Percentiles rank a stretch among this genome's conserved stretches.
Conservation (phyloP, 2,888 invertebrate genomes). For the Neoaliturus tenellus region DNA sequence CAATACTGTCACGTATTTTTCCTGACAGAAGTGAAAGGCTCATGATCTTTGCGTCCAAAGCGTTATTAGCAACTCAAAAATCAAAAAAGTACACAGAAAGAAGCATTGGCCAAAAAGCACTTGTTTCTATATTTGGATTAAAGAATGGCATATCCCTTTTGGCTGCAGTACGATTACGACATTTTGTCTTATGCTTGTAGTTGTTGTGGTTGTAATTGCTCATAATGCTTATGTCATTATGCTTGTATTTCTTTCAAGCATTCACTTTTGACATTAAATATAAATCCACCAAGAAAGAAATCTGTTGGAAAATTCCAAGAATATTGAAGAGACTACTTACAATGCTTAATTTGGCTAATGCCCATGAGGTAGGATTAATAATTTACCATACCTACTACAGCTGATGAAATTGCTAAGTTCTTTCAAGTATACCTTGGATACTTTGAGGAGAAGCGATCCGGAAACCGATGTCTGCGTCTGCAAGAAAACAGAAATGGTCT, state of each 20-base stretch:
- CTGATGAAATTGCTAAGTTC: not conserved
- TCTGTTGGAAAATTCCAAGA: not conserved
- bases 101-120: conserved; percentile 43
- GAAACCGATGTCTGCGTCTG: too few species aligned
- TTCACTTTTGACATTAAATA: not conserved
- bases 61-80: not conserved
- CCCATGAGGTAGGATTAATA: not conserved
- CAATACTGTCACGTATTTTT: conserved; percentile 28
- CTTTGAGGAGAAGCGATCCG: too few species aligned
- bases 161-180: not conserved
- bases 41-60: conserved; percentile 17
- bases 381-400: not conserved
- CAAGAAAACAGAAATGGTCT: too few species aligned
- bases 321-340: not conserved
- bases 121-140: not conserved
- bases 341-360: not conserved
- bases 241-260: not conserved
- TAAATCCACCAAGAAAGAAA: not conserved
- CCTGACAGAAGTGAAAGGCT: conserved; percentile 14
- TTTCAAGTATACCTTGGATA: too few species aligned
- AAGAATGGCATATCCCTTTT: not conserved
- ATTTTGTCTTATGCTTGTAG: not conserved
- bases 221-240: too few species aligned
- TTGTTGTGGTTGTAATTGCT: too few species aligned
- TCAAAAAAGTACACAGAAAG: conserved; percentile 36